Percentiles rank a stretch among this genome's conserved stretches.
These are phyloP conservation scores for Phymastichus coffea DNA, from an alignment of 1,140 invertebrate genomes.

Conservation along the genomic window DNA sequence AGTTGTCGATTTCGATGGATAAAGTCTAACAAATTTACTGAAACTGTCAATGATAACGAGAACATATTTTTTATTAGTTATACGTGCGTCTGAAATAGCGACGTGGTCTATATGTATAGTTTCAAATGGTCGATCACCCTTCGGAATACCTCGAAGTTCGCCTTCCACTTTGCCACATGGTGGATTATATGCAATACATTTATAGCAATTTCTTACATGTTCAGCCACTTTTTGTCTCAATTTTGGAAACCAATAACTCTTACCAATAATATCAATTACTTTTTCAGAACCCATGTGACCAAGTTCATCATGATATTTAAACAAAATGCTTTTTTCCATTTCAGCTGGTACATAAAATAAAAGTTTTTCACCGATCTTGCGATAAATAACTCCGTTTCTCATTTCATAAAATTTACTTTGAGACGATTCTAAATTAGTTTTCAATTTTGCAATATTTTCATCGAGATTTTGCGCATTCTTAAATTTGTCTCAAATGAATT, in stretches of 20 bases:
- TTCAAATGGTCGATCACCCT: constrained; percentile 33
- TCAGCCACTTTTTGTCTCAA: no score
- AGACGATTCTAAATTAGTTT: constrained; percentile 1
- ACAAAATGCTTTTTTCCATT: constrained; percentile 33
- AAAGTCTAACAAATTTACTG: neutral
- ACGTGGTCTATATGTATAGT: constrained; percentile 38
- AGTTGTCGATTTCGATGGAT: neutral
- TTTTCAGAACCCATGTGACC: no score
- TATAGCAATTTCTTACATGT: no score
- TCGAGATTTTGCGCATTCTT: constrained; percentile 9
- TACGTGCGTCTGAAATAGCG: constrained; percentile 27
- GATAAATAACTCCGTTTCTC: constrained; percentile 7
- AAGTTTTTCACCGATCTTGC: constrained; percentile 49
- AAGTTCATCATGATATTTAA: constrained; percentile 36
- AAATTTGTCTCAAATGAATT: constrained; percentile 22
- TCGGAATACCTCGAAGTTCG: constrained; percentile 35
- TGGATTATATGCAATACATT: constrained; percentile 25
- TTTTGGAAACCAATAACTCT: no score
- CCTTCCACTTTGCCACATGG: constrained; percentile 24
- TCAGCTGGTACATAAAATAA: constrained; percentile 34
- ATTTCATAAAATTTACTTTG: constrained; percentile 14
- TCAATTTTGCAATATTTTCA: constrained; percentile 6
- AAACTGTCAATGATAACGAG: neutral
- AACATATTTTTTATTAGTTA: neutral
- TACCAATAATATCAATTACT: neutral